A percentile compares a stretch with the other conserved stretches of the same genome.
These are phyloP conservation scores for Venustoraphidia nigricollis DNA, from an alignment of 2,888 invertebrate species.

Conservation along the genomic window DNA sequence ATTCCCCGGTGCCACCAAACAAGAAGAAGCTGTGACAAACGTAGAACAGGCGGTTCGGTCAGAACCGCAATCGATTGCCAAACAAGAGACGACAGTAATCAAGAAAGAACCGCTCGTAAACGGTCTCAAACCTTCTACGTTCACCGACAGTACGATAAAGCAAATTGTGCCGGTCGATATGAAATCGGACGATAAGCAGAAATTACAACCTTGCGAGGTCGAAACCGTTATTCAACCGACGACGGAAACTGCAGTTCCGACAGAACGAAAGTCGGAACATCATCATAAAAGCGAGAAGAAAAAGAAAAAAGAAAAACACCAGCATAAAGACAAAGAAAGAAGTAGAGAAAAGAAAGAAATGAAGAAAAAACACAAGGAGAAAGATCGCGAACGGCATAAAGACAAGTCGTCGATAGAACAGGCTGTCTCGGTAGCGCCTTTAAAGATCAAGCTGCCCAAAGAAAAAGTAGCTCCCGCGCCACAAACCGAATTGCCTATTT, in stretches of 20 bases:
- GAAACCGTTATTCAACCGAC: slow-evolving; percentile 9
- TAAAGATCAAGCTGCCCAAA: slow-evolving; percentile 42
- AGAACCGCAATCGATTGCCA: slow-evolving; percentile 10
- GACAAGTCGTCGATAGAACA: slow-evolving; percentile 23
- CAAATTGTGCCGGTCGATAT: slow-evolving; percentile 24
- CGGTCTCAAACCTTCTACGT: slow-evolving; percentile 53
- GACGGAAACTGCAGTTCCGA: slow-evolving; percentile 23
- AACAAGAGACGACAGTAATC: slow-evolving; percentile 1
- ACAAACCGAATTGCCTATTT: slow-evolving; percentile 17
- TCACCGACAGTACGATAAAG: slow-evolving; percentile 54
- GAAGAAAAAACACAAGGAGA: slow-evolving; percentile 62
- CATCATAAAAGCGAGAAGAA: slow-evolving; percentile 33
- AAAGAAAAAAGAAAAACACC: slow-evolving; percentile 64
- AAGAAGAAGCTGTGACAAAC: too few relatives aligned
- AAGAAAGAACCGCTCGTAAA: slow-evolving; percentile 23
- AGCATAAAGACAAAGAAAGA: slow-evolving; percentile 60
- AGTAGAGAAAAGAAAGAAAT: slow-evolving; percentile 45
- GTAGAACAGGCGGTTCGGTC: too few relatives aligned
- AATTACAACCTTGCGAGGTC: too few relatives aligned
- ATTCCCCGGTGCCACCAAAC: too few relatives aligned
- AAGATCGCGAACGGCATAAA: slow-evolving; percentile 36
- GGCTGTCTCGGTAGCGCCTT: slow-evolving; percentile 13
- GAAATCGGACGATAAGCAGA: too few relatives aligned
- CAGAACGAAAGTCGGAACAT: slow-evolving; percentile 20
- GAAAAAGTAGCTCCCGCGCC: slow-evolving; percentile 31